phyloP scores from a whole-genome alignment of 1,140 invertebrate genomes.

The Camponotus pennsylvanicus region DNA sequence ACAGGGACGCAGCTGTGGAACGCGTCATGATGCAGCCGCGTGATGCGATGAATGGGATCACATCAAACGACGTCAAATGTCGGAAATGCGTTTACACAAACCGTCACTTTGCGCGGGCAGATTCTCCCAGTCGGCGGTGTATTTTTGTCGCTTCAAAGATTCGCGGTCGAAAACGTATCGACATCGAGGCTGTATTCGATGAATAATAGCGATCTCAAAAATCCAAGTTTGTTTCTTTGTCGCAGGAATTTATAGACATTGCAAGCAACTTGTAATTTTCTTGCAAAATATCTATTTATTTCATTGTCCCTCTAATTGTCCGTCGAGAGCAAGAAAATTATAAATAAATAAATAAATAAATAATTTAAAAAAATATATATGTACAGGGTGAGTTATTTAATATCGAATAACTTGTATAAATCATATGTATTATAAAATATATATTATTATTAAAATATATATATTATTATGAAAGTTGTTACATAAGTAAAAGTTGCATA shows the following conservation, averaged over 20 bases:
- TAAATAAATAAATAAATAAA: too few species aligned
- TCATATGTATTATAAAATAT: too few species aligned
- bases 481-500: too few species aligned
- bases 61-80: conserved; percentile 61
- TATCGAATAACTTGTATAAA: too few species aligned
- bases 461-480: too few species aligned
- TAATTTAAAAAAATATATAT: too few species aligned
- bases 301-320: too few species aligned
- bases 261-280: too few species aligned
- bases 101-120: conserved; percentile 25
- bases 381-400: too few species aligned
- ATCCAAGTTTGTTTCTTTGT: neutral
- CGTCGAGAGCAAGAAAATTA: too few species aligned
- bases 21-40: conserved; percentile 6
- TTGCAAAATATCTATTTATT: too few species aligned
- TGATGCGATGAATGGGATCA: conserved; percentile 23
- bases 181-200: neutral
- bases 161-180: neutral
- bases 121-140: conserved; percentile 19
- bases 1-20: neutral
- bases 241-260: neutral
- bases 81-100: conserved; percentile 59
- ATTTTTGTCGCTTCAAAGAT: conserved; percentile 53
- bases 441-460: too few species aligned
- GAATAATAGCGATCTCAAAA: neutral